Evolutionary conservation across 23 tunicate genomes (phyloP).

Genomic region (Ascidia mentula): DNA sequence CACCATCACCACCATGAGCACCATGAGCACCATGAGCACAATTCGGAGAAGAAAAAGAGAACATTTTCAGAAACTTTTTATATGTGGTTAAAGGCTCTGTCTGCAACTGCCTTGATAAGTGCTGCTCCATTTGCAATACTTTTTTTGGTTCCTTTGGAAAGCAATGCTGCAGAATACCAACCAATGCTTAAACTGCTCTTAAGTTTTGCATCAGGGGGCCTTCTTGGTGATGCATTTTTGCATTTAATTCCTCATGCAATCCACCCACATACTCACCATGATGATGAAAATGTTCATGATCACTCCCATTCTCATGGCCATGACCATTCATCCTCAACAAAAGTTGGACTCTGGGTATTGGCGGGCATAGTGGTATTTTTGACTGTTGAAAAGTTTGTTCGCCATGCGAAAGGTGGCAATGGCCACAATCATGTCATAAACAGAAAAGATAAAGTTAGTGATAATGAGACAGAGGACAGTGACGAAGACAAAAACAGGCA

Average conservation of each 20-base stretch:
- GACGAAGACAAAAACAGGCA: conserved; percentile 32
- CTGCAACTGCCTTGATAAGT: conserved; percentile 75
- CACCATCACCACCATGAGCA: conserved; percentile 36
- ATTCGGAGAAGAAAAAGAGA: conserved; percentile 30
- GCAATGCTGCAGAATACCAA: conserved; percentile 87
- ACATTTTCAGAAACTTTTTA: conserved; percentile 67
- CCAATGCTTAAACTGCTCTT: conserved; percentile 85
- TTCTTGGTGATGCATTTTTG: conserved; percentile 95
- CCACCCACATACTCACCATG: conserved; percentile 93
- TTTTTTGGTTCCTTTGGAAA: conserved; percentile 87
- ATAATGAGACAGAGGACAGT: conserved; percentile 26
- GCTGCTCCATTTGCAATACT: conserved; percentile 95
- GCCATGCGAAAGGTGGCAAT: conserved; percentile 83
- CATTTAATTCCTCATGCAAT: conserved; percentile 97
- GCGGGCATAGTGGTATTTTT: conserved; percentile 87
- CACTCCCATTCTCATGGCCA: conserved; percentile 63
- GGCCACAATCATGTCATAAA: conserved; percentile 45
- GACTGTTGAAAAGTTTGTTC: conserved; percentile 86
- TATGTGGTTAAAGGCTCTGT: conserved; percentile 93
- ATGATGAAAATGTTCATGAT: conserved; percentile 42
- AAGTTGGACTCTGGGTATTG: conserved; percentile 90
- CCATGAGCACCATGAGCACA: conserved; percentile 21
- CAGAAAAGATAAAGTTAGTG: conserved; percentile 32
- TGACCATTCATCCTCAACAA: conserved; percentile 78
- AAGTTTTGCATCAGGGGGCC: conserved; percentile 97